A percentile compares a stretch with the other conserved stretches of the same genome.
Evolutionary conservation across 2,888 invertebrate species (phyloP).

Genomic region (Heliothis peltigera): DNA sequence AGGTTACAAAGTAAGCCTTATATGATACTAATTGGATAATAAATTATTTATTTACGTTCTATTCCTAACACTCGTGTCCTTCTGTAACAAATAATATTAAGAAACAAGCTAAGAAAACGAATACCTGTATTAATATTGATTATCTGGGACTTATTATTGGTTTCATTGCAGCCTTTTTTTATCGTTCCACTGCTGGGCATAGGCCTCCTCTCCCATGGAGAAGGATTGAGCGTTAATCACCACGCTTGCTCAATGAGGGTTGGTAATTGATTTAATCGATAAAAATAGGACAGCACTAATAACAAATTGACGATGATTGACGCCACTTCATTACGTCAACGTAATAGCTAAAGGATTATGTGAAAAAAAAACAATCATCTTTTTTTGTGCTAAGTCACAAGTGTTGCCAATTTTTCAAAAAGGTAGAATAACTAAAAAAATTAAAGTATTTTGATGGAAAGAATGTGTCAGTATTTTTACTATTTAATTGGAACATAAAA

Average conservation of each 20-base stretch:
- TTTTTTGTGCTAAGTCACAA: slow-evolving; percentile 7
- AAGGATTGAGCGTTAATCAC: no score
- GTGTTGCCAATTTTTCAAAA: slow-evolving; percentile 14
- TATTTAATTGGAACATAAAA: neutral
- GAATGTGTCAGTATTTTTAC: neutral
- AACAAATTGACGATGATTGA: slow-evolving; percentile 45
- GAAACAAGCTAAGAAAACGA: slow-evolving; percentile 2
- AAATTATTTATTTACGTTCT: neutral
- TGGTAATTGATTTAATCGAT: no score
- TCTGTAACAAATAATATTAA: neutral
- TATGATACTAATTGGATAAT: slow-evolving; percentile 1
- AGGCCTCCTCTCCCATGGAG: no score
- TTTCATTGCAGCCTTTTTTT: no score
- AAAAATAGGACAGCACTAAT: slow-evolving; percentile 26
- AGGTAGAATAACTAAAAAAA: neutral
- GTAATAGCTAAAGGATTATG: slow-evolving; percentile 33
- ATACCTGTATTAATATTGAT: neutral
- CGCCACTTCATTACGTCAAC: slow-evolving; percentile 25
- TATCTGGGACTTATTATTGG: slow-evolving; percentile 21
- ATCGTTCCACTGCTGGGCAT: no score
- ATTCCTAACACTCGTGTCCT: neutral
- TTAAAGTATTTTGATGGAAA: neutral
- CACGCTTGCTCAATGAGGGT: no score
- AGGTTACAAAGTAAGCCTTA: neutral
- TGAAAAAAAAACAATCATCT: slow-evolving; percentile 35